Evolutionary conservation across 1,140 invertebrate genomes (phyloP).

Genomic region (Drosophila orosa): DNA sequence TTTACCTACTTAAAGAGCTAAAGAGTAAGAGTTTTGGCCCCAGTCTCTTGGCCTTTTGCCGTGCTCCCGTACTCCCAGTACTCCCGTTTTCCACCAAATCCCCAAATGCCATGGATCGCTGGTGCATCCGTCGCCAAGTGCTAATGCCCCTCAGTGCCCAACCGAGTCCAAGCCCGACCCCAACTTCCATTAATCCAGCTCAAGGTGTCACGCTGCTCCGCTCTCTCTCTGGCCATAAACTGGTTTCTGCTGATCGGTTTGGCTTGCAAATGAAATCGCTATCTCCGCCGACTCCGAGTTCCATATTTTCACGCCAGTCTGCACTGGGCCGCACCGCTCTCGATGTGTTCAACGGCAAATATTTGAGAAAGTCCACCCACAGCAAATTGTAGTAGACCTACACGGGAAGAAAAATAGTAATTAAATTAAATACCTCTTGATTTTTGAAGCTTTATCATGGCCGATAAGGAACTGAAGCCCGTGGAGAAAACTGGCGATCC

Average conservation of each 20-base stretch:
- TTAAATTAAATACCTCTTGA: neutral
- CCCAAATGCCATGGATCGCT: slow-evolving; percentile 37
- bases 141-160: slow-evolving; percentile 33
- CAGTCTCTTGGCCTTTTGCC: slow-evolving; percentile 44
- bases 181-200: slow-evolving; percentile 1
- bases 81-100: slow-evolving; percentile 23
- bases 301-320: slow-evolving; percentile 60
- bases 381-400: neutral
- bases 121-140: slow-evolving; percentile 45
- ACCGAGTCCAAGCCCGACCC: neutral
- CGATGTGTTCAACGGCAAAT: slow-evolving; percentile 48
- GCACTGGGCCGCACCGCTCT: slow-evolving; percentile 36
- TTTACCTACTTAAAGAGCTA: slow-evolving; percentile 57
- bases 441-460: neutral
- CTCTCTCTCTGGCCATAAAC: slow-evolving; percentile 34
- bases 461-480: slow-evolving; percentile 7
- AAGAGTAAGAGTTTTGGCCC: slow-evolving; percentile 60
- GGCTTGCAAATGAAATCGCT: slow-evolving; percentile 29
- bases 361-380: slow-evolving; percentile 46
- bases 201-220: slow-evolving; percentile 26
- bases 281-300: slow-evolving; percentile 25
- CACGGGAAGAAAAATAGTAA: slow-evolving; percentile 1
- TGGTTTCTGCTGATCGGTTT: slow-evolving; percentile 35
- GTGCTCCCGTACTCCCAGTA: slow-evolving; percentile 40
- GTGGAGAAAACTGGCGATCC: slow-evolving; percentile 53